phyloP scores from a whole-genome alignment of 2,113 vertebrate genomes.

The Mugil cephalus region DNA sequence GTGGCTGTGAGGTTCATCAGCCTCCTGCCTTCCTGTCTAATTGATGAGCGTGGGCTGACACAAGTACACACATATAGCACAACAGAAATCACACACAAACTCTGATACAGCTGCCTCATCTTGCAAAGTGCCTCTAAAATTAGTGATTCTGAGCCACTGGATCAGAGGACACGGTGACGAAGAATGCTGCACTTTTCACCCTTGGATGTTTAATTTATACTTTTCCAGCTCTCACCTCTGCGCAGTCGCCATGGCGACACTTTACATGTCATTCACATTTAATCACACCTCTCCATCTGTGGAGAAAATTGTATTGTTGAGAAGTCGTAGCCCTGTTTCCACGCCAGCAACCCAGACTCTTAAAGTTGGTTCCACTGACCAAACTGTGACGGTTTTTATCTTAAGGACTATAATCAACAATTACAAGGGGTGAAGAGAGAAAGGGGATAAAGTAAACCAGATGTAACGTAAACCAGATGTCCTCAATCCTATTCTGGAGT shows the following conservation, averaged over 20 bases:
- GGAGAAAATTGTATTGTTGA: background rate
- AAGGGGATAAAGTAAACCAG: conserved; percentile 28
- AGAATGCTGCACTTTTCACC: conserved; percentile 30
- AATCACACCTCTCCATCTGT: background rate
- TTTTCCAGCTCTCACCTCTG: background rate
- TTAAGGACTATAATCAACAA: too few relatives aligned
- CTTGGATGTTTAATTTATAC: background rate
- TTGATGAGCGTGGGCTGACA: conserved; percentile 38
- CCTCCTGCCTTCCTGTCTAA: conserved; percentile 38
- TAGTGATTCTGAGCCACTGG: conserved; percentile 9
- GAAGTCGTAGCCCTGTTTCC: background rate
- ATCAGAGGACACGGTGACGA: conserved; percentile 1
- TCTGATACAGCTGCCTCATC: too few relatives aligned
- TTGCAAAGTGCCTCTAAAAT: conserved; percentile 46
- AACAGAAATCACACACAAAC: background rate
- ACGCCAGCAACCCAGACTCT: too few relatives aligned
- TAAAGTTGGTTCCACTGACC: background rate
- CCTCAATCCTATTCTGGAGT: conserved; percentile 49
- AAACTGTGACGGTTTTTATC: background rate
- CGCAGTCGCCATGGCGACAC: background rate
- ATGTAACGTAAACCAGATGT: conserved; percentile 64
- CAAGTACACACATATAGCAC: background rate
- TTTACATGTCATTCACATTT: background rate
- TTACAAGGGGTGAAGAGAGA: background rate
- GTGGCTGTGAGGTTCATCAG: conserved; percentile 12